Base-by-base conservation (phyloP, 2,113 vertebrate genomes). In the Notarius quadriscutis region DNA sequence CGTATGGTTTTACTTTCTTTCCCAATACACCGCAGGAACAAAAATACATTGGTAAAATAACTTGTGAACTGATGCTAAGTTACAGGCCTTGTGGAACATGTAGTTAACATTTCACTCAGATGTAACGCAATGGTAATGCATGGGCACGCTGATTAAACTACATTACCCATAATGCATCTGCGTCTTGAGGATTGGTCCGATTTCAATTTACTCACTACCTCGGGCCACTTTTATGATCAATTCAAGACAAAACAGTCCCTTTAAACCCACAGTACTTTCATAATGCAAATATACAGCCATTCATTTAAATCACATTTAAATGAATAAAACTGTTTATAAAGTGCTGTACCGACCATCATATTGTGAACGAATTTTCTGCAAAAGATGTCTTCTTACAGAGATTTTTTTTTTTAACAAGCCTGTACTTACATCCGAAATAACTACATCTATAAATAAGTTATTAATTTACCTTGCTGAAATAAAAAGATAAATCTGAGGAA, bases 121-220 rank as follows among this genome's bases (percentile, higher is more conserved):
- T 25, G 5, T 9, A 41, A 30, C 15, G 1, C 11, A 12, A 5
- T 17, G 0, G 25, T 10, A 71, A 3, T 30, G 81, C 2, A 27
- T 51, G 20, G 34, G 1, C 15, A 6, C 4, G 10, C 2, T 62
- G 5, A 48, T 0, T 53, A n/a, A 65, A 91, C 86, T 86, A 87
- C 89, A 90, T 22, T 89, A 87, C 90, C 91, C 90, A 92, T 2
- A 69, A 86, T 87, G 34, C 90, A 50, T 34, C 27, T 10, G 78
- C 8, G 4, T 50, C 20, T 74, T 48, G 4, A n/a, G 22, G 12
- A 0, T 7, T 17, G 30, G 30, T 41, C 15, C 18, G 65, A 7
- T 25, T 63, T 25, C 60, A 22, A 9, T 63, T 2, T 25, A 25
- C 18, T 41, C 41, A 41, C 41, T 41, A 41, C 4, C 41, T 41